Conservation (phyloP, 2,888 invertebrate species). For the Macrosiphum euphorbiae region DNA sequence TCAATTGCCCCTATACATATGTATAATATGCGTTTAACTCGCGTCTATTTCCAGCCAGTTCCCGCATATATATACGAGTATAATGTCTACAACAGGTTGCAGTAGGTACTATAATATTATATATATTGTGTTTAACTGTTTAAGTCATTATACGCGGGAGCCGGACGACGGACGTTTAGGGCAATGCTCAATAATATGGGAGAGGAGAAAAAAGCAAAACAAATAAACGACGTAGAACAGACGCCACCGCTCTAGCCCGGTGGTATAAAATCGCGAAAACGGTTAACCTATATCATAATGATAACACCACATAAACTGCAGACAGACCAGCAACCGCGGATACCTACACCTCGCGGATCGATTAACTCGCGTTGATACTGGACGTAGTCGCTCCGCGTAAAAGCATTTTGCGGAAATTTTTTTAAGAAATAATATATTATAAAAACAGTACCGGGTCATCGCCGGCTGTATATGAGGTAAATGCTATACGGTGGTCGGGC, state of each 20-base stretch:
- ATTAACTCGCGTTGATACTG: no score
- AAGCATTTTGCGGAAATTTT: neutral
- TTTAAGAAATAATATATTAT: neutral
- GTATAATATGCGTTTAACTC: neutral
- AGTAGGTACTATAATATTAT: neutral
- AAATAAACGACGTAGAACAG: neutral
- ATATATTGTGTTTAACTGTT: neutral
- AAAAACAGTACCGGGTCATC: neutral
- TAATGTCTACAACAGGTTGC: no score
- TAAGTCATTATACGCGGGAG: neutral
- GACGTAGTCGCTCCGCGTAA: neutral
- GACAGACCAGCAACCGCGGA: no score
- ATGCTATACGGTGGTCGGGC: neutral
- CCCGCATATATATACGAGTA: no score
- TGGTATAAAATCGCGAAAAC: neutral
- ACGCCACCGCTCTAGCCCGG: no score
- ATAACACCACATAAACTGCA: no score
- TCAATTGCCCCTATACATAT: neutral
- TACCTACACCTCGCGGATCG: no score
- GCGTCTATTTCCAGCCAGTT: neutral
- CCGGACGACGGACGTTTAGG: neutral
- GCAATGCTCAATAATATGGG: neutral
- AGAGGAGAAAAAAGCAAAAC: neutral
- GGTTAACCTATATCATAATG: neutral
- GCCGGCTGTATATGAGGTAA: no score